A percentile compares a stretch with the other conserved stretches of the same genome.
These are phyloP conservation scores for Herpetotheres cachinnans DNA, from an alignment of 2,113 vertebrate genomes.

Conservation along the genomic window DNA sequence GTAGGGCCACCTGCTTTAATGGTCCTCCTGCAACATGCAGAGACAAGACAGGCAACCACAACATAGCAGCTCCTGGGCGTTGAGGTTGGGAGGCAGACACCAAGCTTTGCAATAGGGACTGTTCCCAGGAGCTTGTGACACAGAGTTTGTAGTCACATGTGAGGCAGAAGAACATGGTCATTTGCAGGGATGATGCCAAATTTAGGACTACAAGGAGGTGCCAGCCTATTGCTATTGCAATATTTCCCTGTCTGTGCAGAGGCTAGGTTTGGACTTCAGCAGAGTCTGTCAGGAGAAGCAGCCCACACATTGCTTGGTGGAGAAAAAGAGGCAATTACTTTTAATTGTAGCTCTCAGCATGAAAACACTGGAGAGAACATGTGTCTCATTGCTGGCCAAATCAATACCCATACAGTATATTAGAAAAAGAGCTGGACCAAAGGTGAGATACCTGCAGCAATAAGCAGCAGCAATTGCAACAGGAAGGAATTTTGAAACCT, in stretches of 20 bases:
- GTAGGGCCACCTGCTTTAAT: neutral
- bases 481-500: neutral
- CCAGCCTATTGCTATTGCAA: neutral
- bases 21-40: neutral
- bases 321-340: conserved; percentile 35
- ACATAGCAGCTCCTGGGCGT: neutral
- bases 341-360: neutral
- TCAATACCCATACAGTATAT: neutral
- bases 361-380: neutral
- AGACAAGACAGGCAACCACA: neutral
- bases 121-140: neutral
- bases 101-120: neutral
- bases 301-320: neutral
- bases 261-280: neutral
- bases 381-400: neutral
- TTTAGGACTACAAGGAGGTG: neutral
- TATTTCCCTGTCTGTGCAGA: neutral
- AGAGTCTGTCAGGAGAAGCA: neutral
- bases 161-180: neutral
- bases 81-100: neutral
- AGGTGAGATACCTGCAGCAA: neutral
- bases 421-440: neutral
- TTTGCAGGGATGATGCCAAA: neutral
- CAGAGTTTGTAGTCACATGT: neutral
- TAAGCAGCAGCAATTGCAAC: neutral